These are phyloP conservation scores for Sorex fumeus DNA, from an alignment of 2,113 vertebrate species.

Conservation along the genomic window DNA sequence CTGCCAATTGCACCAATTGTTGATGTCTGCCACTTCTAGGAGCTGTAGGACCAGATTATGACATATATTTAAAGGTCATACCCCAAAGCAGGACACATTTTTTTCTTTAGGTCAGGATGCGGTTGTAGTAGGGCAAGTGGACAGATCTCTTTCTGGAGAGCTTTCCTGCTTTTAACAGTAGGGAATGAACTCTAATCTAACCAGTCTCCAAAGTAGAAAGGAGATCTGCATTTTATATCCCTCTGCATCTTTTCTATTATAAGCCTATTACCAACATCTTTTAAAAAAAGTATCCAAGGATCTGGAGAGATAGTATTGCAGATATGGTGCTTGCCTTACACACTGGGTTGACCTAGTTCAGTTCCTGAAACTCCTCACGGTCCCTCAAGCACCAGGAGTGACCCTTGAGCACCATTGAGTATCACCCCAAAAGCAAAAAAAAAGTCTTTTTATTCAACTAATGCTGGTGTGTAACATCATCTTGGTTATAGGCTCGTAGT, in stretches of 20 bases:
- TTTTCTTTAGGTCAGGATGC: neutral
- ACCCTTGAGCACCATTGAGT: no score
- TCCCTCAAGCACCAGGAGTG: no score
- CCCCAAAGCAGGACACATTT: neutral
- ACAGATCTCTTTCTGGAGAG: neutral
- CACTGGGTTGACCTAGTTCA: no score
- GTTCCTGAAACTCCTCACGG: no score
- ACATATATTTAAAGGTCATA: constrained; percentile 70
- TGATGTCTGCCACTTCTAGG: neutral
- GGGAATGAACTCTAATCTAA: constrained; percentile 29
- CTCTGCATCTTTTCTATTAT: neutral
- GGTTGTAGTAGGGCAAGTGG: neutral
- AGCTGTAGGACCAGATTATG: constrained; percentile 69
- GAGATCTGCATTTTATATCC: neutral
- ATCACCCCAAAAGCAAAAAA: no score
- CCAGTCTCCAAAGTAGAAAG: neutral
- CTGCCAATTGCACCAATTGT: neutral
- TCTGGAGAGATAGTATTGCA: no score
- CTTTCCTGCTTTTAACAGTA: neutral
- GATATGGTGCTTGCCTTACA: no score
- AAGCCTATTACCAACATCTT: neutral
- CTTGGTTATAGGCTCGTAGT: no score
- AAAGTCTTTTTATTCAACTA: no score
- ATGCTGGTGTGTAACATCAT: no score
- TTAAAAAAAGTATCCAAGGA: no score